These are phyloP conservation scores for Chrysemys picta DNA, from an alignment of 2,113 vertebrate species.

Conservation along the genomic window DNA sequence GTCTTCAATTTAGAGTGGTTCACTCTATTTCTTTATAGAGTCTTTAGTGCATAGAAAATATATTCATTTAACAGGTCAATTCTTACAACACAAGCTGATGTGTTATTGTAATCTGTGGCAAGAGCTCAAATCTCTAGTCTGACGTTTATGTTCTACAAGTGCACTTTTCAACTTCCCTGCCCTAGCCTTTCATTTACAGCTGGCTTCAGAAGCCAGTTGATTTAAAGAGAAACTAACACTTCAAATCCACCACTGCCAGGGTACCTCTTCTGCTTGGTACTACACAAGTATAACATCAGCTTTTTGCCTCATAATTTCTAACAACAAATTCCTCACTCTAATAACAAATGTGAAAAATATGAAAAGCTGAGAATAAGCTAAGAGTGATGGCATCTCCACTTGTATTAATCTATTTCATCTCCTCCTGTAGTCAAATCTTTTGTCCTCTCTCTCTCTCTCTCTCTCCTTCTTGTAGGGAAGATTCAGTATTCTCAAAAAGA, in stretches of 20 bases:
- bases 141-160: background rate
- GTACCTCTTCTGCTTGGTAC: background rate
- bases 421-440: background rate
- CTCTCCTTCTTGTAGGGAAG: background rate
- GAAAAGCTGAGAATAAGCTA: background rate
- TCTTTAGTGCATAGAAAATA: background rate
- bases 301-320: background rate
- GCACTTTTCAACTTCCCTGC: background rate
- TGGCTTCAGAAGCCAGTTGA: background rate
- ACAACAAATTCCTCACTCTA: background rate
- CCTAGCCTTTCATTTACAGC: background rate
- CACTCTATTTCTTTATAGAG: background rate
- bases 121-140: background rate
- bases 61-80: background rate
- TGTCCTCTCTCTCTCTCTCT: background rate
- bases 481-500: background rate
- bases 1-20: background rate
- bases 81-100: background rate
- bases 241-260: background rate
- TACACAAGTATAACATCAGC: background rate
- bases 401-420: background rate
- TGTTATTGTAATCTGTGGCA: background rate
- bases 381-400: background rate
- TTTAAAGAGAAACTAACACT: background rate
- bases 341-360: background rate